Conservation (phyloP, 2,888 invertebrate genomes). For the Punctoribates punctum region DNA sequence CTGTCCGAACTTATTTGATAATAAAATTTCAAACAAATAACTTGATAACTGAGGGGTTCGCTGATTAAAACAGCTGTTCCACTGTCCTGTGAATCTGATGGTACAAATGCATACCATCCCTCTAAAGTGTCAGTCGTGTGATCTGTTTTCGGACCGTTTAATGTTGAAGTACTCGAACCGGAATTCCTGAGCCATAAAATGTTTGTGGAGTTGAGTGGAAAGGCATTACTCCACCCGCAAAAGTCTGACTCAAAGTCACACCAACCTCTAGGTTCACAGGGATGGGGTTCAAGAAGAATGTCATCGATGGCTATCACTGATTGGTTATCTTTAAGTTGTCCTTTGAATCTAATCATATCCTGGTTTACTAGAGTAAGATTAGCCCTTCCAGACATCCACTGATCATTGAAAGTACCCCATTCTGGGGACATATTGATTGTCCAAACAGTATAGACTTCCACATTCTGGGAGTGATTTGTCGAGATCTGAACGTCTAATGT, state of each 20-base stretch:
- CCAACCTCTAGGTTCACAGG: conserved; percentile 13
- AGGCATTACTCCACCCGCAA: conserved; percentile 27
- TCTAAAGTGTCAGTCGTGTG: background rate
- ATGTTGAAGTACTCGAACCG: background rate
- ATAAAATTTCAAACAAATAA: conserved; percentile 12
- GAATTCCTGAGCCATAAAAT: conserved; percentile 31
- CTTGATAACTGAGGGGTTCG: background rate
- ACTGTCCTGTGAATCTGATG: background rate
- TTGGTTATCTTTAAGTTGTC: background rate
- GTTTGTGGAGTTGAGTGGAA: background rate
- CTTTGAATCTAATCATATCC: background rate
- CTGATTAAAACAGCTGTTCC: background rate
- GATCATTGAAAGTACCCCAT: background rate
- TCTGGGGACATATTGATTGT: background rate
- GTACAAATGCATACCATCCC: conserved; percentile 33
- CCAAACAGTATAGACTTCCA: background rate
- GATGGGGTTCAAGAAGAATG: background rate
- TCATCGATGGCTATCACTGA: conserved; percentile 30
- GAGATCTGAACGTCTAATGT: background rate
- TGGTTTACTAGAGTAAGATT: background rate
- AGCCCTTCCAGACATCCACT: background rate
- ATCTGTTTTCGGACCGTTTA: background rate
- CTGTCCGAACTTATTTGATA: conserved; percentile 35
- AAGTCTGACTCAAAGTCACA: conserved; percentile 37
- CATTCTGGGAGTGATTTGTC: background rate